Evolutionary conservation across 2,797 vertebrate species (phyloP), one percentile per base, ranked within the genome.

Genomic region (Pangasius krempfi): DNA sequence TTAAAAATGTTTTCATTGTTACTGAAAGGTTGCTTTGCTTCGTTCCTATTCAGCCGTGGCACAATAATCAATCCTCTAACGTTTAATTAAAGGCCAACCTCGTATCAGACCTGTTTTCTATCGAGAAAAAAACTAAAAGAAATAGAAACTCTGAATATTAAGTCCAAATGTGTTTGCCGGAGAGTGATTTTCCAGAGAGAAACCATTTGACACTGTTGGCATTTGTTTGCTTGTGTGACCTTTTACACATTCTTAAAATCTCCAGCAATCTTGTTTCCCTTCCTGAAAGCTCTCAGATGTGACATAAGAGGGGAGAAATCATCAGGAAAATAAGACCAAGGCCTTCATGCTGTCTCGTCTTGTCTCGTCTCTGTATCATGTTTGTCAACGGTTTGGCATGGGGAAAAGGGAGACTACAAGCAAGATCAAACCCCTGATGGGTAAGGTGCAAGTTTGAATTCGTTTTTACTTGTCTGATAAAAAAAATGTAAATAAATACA

Each of bases 171-270:
- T 88, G 79, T 93, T 94, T 92, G 91, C 92, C 93, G 79, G 89
- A 93, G 92, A 92, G 92, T 93, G 94, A 93, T 64, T 93, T 94
- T 92, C 93, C 94, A 27, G 64, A 85, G 91, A 92, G 89, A 91
- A 93, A 95, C 92, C 93, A 91, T 93, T 94, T 96, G 96, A 94
- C 96, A 95, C 93, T 93, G 95, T 92, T 97, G 96, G 95, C 96
- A 96, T 97, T 97, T 97, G 95, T 97, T 95, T 94, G 93, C 92
- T 95, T 94, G 94, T 93, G 93, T 97, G 96, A 97, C 96, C 96
- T 97, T 97, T 96, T 96, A 95, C 95, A 94, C 95, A 94, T 95
- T 94, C 94, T 93, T 94, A 94, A 95, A 96, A 95, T 95, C 93
- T 93, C 92, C 93, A 94, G 93, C 91, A 91, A 94, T 94, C 93